Evolutionary conservation across 1,140 invertebrate species (phyloP).

Genomic region (Acromyrmex echinatior): DNA sequence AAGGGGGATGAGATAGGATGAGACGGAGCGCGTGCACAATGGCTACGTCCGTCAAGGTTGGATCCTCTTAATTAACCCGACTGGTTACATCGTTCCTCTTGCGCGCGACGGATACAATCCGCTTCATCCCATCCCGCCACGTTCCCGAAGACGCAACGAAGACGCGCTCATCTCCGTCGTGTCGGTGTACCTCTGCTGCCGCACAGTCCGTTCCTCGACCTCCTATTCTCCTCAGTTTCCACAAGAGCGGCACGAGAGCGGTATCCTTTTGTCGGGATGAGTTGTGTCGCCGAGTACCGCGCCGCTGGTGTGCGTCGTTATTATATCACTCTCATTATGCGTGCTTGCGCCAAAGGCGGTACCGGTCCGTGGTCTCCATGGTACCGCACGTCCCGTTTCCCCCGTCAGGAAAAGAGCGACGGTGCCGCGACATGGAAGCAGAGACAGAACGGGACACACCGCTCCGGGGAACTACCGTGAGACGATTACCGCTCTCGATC

Average conservation of each 20-base stretch:
- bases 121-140: slow-evolving; percentile 53
- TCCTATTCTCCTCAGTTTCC: slow-evolving; percentile 61
- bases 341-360: slow-evolving; percentile 77
- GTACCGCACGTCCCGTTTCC: slow-evolving; percentile 19
- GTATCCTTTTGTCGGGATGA: slow-evolving; percentile 78
- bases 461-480: slow-evolving; percentile 59
- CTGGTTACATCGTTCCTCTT: slow-evolving; percentile 76
- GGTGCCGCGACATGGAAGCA: slow-evolving; percentile 4
- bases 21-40: slow-evolving; percentile 70
- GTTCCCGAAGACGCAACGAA: slow-evolving; percentile 48
- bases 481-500: slow-evolving; percentile 61
- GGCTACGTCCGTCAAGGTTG: slow-evolving; percentile 76
- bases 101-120: slow-evolving; percentile 71
- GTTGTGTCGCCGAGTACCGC: slow-evolving; percentile 72
- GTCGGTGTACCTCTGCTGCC: slow-evolving; percentile 20
- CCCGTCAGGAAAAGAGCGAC: slow-evolving; percentile 16
- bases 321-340: slow-evolving; percentile 79
- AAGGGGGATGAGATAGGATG: not conserved
- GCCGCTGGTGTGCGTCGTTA: slow-evolving; percentile 75
- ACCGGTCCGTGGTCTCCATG: slow-evolving; percentile 65
- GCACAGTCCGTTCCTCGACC: slow-evolving; percentile 57
- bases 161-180: slow-evolving; percentile 51
- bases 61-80: slow-evolving; percentile 79
- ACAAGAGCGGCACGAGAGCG: slow-evolving; percentile 55
- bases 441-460: not conserved